phyloP scores from a whole-genome alignment of 2,797 vertebrate genomes.

The Rhinatrema bivittatum region DNA sequence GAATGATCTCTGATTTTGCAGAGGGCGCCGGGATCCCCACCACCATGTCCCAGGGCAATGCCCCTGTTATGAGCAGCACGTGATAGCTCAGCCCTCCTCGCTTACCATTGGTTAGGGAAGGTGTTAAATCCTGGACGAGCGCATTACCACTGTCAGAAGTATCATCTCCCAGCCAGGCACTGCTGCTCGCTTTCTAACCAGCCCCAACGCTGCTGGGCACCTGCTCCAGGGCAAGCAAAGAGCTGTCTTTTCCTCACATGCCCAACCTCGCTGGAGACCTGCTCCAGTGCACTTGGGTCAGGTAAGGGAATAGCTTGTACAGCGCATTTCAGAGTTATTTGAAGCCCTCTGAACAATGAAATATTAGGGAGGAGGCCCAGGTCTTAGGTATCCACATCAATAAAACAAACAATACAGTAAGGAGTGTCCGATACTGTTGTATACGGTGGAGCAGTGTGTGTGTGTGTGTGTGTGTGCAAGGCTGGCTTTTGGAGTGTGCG shows the following conservation, averaged over 20 bases:
- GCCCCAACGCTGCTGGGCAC: too few species aligned
- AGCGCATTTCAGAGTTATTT: not conserved
- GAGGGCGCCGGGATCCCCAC: too few species aligned
- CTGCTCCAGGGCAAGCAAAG: not conserved
- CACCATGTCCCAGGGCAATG: not conserved
- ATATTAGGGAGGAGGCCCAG: too few species aligned
- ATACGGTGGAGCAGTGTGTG: too few species aligned
- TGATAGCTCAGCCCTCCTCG: not conserved
- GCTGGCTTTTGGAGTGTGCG: too few species aligned
- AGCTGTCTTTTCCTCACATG: not conserved
- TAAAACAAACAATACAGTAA: too few species aligned
- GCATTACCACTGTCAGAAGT: not conserved
- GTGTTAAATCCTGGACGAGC: not conserved
- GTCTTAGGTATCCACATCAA: too few species aligned
- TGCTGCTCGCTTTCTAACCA: not conserved
- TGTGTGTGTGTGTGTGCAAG: too few species aligned
- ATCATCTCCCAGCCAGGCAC: not conserved
- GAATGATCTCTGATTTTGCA: not conserved
- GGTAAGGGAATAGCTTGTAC: not conserved
- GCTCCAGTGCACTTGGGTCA: not conserved
- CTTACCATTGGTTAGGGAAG: not conserved
- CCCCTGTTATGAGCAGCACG: not conserved
- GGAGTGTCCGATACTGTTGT: too few species aligned
- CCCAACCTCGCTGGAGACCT: not conserved
- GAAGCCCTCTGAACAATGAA: not conserved